Base-by-base conservation (phyloP, 2,888 invertebrate genomes). In the Caenorhabditis panamensis region DNA sequence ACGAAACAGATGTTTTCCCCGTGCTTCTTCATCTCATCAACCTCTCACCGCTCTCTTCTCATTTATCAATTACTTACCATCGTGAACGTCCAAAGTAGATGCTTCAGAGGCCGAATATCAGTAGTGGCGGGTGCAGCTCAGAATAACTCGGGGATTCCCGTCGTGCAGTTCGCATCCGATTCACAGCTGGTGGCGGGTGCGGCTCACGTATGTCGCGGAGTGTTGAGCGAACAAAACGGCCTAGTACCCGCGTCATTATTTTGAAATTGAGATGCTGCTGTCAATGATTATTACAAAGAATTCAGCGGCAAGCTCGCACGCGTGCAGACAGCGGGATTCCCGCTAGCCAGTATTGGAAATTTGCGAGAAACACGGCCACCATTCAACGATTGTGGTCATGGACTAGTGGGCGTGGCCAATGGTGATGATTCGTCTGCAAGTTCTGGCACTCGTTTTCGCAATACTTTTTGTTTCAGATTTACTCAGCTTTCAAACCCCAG, bases 261-360 rank as follows among this genome's bases (percentile, higher is more conserved):
- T 78, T 71, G 78, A 78, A 78, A 71, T 78, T 71, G 69, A 78
- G 78, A 78, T 59, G 64, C 64, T 41, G 69, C 78, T 75, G 78
- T 66, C 76, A 63, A 61, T 51, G 78, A 78, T 71, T 78, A 78
- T 78, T 78, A 78, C 78, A 69, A 69, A 69, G 66, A 61, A 18
- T 26, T 47, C 36, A 20, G 26, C 16, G 28, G 22, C 41, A 16
- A 16, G 41, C n/a, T n/a, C n/a, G n/a, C n/a, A n/a, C n/a, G n/a
- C n/a, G n/a, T n/a, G n/a, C n/a, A n/a, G n/a, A n/a, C n/a, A n/a
- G n/a, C n/a, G n/a, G n/a, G n/a, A n/a, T n/a, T n/a, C n/a, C n/a
- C n/a, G n/a, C n/a, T n/a, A n/a, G n/a, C n/a, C n/a, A n/a, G n/a
- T n/a, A n/a, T n/a, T n/a, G n/a, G n/a, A n/a, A n/a, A n/a, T n/a